phyloP scores from a whole-genome alignment of 2,113 vertebrate genomes.

The Mustelus asterias region DNA sequence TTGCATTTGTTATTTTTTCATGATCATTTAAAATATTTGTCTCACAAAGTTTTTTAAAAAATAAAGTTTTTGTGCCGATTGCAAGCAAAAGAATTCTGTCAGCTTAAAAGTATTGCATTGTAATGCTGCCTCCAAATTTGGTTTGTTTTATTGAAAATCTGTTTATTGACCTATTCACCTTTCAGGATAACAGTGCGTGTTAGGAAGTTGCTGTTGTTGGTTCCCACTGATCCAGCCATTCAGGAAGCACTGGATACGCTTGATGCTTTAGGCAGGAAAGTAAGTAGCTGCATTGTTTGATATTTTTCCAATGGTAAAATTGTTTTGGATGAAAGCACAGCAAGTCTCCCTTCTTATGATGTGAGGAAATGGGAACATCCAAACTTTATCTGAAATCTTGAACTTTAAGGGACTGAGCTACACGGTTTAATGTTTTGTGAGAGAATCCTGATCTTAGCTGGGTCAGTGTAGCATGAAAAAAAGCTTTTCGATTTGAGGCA shows the following conservation, averaged over 20 bases:
- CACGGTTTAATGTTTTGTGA: not conserved
- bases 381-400: not conserved
- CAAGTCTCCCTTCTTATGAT: not conserved
- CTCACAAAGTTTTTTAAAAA: not conserved
- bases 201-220: constrained; percentile 85
- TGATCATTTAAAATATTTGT: not conserved
- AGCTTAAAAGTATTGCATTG: not conserved
- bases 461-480: not conserved
- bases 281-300: constrained; percentile 41
- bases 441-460: not conserved
- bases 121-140: not conserved
- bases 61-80: not conserved
- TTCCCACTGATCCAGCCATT: constrained; percentile 95
- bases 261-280: constrained; percentile 70
- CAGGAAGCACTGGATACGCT: constrained; percentile 90
- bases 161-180: constrained; percentile 44
- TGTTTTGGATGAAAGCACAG: not conserved
- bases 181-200: constrained; percentile 89
- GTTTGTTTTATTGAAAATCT: not conserved
- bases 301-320: not conserved
- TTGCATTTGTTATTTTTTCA: not conserved
- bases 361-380: not conserved
- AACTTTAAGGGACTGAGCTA: too few relatives aligned
- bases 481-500: not conserved
- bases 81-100: not conserved